These are phyloP conservation scores for Hippoglossus stenolepis DNA, from an alignment of 2,113 vertebrate genomes.

Conservation along the genomic window DNA sequence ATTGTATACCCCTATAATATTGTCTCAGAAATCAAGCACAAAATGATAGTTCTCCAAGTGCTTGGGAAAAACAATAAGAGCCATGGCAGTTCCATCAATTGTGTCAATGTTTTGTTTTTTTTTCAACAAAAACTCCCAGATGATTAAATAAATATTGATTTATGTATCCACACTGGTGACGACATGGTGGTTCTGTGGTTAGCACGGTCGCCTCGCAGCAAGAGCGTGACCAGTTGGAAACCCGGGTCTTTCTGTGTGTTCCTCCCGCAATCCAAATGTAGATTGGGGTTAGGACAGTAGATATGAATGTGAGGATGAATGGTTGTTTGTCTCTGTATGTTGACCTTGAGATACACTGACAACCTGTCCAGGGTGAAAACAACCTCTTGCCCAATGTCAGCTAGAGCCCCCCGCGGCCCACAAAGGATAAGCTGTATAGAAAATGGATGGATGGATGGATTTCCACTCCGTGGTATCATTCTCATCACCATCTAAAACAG, in stretches of 20 bases:
- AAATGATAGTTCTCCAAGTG: slow-evolving; percentile 22
- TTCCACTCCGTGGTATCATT: no score
- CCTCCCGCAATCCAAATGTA: neutral
- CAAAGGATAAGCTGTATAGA: no score
- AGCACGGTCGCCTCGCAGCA: neutral
- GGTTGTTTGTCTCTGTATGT: neutral
- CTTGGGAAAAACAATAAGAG: neutral
- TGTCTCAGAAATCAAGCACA: slow-evolving; percentile 10
- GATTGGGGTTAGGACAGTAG: neutral
- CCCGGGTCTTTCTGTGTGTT: neutral
- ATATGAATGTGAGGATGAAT: neutral
- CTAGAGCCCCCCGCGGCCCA: no score
- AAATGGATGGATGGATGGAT: no score
- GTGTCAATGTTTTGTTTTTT: slow-evolving; percentile 11
- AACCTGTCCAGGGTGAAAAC: no score
- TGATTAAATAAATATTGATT: slow-evolving; percentile 41
- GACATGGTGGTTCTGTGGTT: neutral
- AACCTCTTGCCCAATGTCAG: no score
- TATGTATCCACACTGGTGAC: neutral
- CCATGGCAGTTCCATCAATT: slow-evolving; percentile 2
- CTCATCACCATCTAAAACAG: no score
- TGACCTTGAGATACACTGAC: no score
- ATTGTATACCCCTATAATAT: slow-evolving; percentile 12
- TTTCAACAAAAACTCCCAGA: slow-evolving; percentile 4
- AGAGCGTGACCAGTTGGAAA: neutral